Base-by-base conservation (phyloP, 1,140 invertebrate species). In the Gonatopus flavifemur region DNA sequence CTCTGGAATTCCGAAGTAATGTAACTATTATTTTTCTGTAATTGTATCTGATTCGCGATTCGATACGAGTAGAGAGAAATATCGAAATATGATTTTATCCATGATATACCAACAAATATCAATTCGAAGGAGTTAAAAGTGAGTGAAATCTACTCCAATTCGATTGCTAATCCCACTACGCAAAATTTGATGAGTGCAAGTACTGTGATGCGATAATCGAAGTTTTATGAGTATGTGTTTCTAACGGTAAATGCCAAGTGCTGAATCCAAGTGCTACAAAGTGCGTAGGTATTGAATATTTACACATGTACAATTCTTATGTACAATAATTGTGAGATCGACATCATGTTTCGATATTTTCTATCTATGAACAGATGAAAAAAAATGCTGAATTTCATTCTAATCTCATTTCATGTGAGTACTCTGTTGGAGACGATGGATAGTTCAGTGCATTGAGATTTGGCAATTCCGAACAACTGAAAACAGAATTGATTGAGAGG, bases 321-420 rank as follows among this genome's bases (percentile, higher is more conserved):
- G 31, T 51, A 49, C 45, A 60, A 35, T 20, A 33, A n/a, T n/a
- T n/a, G n/a, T 19, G 30, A 38, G 18, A 36, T 21, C 30, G 42
- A 49, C 42, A 51, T 63, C 52, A 64, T 52, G 49, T 64, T 69
- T 66, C 60, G 54, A 67, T 68, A 64, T 57, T 59, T 58, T 57
- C 12, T 22, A 53, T 35, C 49, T 59, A 51, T 22, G 58, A 55
- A 49, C 43, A 45, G 33, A 56, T 52, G 37, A 36, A 40, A 47
- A 36, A 36, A 12, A 10, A 18, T 10, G 21, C 25, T 46, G 31
- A 25, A 33, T 22, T 18, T 32, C 12, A 32, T 32, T n/a, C n/a
- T n/a, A n/a, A n/a, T n/a, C n/a, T n/a, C n/a, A n/a, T n/a, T n/a
- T n/a, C n/a, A n/a, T n/a, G n/a, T n/a, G n/a, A n/a, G 31, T 7